Percentiles rank a stretch among this genome's conserved stretches.
Evolutionary conservation across 92 coral and sea anemone species (phyloP).

Genomic region (Paragorgia papillata): DNA sequence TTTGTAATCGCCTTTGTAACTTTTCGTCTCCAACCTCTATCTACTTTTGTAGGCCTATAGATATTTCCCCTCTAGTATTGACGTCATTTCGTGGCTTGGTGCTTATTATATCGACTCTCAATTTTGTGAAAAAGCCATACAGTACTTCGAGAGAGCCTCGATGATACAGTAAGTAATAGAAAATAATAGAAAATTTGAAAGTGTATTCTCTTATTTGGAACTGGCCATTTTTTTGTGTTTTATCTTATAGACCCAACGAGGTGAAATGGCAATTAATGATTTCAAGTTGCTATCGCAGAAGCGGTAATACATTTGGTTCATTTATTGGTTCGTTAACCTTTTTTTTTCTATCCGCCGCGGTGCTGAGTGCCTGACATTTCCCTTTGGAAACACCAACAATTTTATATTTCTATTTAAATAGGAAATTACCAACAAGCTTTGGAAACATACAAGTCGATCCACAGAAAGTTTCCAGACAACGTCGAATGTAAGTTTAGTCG

Average conservation of each 20-base stretch:
- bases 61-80: constrained; percentile 94
- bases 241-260: constrained; percentile 80
- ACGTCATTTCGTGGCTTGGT: constrained; percentile 98
- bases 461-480: constrained; percentile 90
- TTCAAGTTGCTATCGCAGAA: constrained; percentile 96
- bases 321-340: neutral
- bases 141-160: constrained; percentile 95
- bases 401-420: constrained; percentile 16
- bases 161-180: constrained; percentile 95
- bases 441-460: constrained; percentile 93
- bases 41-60: constrained; percentile 71
- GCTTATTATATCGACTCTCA: constrained; percentile 99
- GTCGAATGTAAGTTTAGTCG: constrained; percentile 74
- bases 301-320: constrained; percentile 67
- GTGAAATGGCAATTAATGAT: constrained; percentile 99
- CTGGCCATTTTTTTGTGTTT: neutral
- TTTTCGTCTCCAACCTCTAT: too few species aligned
- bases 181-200: too few species aligned
- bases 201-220: neutral
- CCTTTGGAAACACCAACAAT: neutral
- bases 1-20: too few species aligned
- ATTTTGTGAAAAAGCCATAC: constrained; percentile 98
- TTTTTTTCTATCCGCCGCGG: too few species aligned
- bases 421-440: constrained; percentile 98
- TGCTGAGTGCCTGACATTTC: too few species aligned